Percentiles rank a stretch among this genome's conserved stretches.
phyloP scores from a whole-genome alignment of 1,140 invertebrate species.

The Helicoverpa zea region DNA sequence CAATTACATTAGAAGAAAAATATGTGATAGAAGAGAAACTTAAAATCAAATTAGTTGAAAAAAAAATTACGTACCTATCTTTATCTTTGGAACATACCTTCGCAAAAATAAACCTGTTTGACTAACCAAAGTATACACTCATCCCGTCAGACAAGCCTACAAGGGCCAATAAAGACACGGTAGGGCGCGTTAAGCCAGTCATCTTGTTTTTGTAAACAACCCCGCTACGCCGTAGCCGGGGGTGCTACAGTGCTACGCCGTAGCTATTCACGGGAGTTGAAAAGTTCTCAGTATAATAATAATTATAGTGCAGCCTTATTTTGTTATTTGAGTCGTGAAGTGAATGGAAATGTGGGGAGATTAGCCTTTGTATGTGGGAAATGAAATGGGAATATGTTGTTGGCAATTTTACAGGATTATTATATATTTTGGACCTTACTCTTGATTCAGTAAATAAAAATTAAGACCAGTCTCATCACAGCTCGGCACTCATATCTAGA shows the following conservation, averaged over 20 bases:
- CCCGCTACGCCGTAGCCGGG: conserved; percentile 55
- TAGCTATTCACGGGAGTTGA: conserved; percentile 47
- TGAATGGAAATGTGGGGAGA: conserved; percentile 30
- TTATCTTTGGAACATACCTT: no score
- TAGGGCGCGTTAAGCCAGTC: conserved; percentile 77
- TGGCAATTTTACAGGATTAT: background rate
- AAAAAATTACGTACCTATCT: no score
- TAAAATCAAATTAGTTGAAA: no score
- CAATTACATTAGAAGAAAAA: no score
- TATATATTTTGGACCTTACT: background rate
- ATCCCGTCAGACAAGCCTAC: conserved; percentile 68
- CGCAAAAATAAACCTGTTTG: background rate
- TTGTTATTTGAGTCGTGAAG: conserved; percentile 34
- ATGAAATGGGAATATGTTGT: conserved; percentile 2
- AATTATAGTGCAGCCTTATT: conserved; percentile 44
- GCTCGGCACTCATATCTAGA: no score
- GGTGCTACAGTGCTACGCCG: conserved; percentile 58
- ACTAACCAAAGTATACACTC: conserved; percentile 55
- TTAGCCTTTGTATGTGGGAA: conserved; percentile 14
- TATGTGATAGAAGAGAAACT: no score
- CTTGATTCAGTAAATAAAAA: no score
- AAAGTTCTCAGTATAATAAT: conserved; percentile 46
- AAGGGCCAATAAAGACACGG: conserved; percentile 76
- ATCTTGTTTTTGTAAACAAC: conserved; percentile 84
- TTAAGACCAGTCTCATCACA: no score